phyloP scores from a whole-genome alignment of 2,797 vertebrate species.

The Telmatherina bonti region DNA sequence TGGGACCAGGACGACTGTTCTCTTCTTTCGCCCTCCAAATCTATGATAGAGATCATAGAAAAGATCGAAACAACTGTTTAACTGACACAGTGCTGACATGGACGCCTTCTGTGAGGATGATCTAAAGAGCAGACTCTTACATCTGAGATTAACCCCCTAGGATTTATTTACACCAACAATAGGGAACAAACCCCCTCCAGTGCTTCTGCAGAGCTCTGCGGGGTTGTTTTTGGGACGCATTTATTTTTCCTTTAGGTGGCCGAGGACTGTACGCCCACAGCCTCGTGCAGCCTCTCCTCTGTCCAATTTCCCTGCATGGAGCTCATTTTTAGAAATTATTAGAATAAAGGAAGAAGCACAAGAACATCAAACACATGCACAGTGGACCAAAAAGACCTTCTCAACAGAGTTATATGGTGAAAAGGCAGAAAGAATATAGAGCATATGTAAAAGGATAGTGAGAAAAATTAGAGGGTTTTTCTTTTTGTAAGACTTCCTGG shows the following conservation, averaged over 20 bases:
- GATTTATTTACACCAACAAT: constrained; percentile 43
- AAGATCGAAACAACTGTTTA: constrained; percentile 99
- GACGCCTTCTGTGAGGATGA: constrained; percentile 36
- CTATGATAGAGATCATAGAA: constrained; percentile 96
- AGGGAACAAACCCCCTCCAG: constrained; percentile 22
- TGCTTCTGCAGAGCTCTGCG: constrained; percentile 23
- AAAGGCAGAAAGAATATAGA: constrained; percentile 23
- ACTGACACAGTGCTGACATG: constrained; percentile 35
- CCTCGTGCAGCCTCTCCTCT: constrained; percentile 51
- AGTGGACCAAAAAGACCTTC: constrained; percentile 45
- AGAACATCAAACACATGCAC: constrained; percentile 61
- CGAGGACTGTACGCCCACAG: constrained; percentile 51
- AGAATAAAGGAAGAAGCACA: constrained; percentile 61
- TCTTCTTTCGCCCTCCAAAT: constrained; percentile 93
- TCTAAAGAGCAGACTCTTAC: constrained; percentile 9
- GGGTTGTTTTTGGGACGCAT: constrained; percentile 32
- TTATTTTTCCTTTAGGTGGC: constrained; percentile 57
- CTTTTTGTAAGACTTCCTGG: constrained; percentile 27
- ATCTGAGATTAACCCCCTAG: constrained; percentile 24
- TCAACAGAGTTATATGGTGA: constrained; percentile 16
- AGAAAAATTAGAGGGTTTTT: constrained; percentile 13
- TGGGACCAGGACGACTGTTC: constrained; percentile 95
- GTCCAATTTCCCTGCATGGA: constrained; percentile 64
- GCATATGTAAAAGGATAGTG: constrained; percentile 18
- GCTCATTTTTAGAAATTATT: constrained; percentile 53